phyloP scores from a whole-genome alignment of 2,888 invertebrate species.

The Sphinx pinastri region DNA sequence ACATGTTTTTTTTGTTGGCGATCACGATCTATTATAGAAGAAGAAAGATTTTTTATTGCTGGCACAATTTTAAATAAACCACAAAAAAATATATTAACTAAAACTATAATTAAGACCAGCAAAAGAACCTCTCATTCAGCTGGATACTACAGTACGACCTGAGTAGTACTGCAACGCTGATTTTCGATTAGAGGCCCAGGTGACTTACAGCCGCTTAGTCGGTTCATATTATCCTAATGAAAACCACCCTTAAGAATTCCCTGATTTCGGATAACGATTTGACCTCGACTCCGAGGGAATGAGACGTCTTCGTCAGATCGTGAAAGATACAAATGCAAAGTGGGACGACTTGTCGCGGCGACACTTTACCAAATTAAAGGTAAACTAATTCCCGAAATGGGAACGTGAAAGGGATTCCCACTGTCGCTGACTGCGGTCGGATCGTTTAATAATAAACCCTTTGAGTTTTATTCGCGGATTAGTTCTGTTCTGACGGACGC shows the following conservation, averaged over 20 bases:
- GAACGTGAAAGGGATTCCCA: constrained; percentile 34
- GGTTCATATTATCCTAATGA: not conserved
- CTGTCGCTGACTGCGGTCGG: constrained; percentile 29
- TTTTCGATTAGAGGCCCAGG: too few relatives aligned
- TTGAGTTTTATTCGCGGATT: constrained; percentile 40
- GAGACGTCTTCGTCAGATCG: not conserved
- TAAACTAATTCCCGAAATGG: constrained; percentile 77
- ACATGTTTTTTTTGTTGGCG: too few relatives aligned
- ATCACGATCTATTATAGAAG: too few relatives aligned
- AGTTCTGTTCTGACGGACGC: constrained; percentile 26
- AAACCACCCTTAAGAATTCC: not conserved
- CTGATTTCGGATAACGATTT: not conserved
- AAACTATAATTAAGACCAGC: too few relatives aligned
- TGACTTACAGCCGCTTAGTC: too few relatives aligned
- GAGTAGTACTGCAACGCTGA: too few relatives aligned
- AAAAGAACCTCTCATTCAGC: too few relatives aligned
- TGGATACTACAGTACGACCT: too few relatives aligned
- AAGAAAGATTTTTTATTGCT: too few relatives aligned
- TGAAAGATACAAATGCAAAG: constrained; percentile 25
- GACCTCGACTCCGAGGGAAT: not conserved
- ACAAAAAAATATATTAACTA: too few relatives aligned
- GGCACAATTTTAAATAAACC: too few relatives aligned
- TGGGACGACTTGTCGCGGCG: constrained; percentile 26
- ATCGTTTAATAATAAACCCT: constrained; percentile 43
- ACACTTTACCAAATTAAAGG: constrained; percentile 73